Evolutionary conservation across 35 echinoderm and acorn worm species (phyloP).

Genomic region (Apostichopus californicus): DNA sequence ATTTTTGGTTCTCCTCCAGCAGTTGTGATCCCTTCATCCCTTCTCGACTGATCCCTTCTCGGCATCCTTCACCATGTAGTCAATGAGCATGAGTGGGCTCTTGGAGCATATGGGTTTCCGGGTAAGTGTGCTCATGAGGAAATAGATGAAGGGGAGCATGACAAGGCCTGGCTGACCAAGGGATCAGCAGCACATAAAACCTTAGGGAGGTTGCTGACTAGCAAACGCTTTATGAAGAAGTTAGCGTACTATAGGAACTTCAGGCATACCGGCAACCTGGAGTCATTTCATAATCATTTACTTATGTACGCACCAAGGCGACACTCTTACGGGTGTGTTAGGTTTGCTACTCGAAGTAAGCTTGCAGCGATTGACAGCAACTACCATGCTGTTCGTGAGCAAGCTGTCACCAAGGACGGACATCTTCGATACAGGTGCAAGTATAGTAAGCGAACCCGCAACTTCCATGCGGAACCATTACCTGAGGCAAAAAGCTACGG

Average conservation of each 20-base stretch:
- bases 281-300: constrained; percentile 34
- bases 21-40: background rate
- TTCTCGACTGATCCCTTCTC: background rate
- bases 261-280: constrained; percentile 3
- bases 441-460: background rate
- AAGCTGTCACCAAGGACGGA: constrained; percentile 8
- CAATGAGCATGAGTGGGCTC: constrained; percentile 46
- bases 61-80: constrained; percentile 59
- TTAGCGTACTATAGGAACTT: constrained; percentile 28
- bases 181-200: constrained; percentile 34
- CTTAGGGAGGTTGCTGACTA: background rate
- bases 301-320: constrained; percentile 42
- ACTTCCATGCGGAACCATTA: constrained; percentile 10
- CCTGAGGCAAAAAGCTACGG: background rate
- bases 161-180: constrained; percentile 35
- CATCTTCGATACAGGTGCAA: constrained; percentile 3
- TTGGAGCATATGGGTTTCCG: constrained; percentile 36
- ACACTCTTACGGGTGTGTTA: background rate
- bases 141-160: background rate
- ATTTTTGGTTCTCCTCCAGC: constrained; percentile 46
- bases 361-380: constrained; percentile 28
- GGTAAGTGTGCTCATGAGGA: constrained; percentile 22
- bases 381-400: background rate
- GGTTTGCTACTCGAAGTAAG: background rate
- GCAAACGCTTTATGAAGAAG: constrained; percentile 48